Evolutionary conservation across 2,888 invertebrate genomes (phyloP).

Genomic region (Ceriagrion tenellum): DNA sequence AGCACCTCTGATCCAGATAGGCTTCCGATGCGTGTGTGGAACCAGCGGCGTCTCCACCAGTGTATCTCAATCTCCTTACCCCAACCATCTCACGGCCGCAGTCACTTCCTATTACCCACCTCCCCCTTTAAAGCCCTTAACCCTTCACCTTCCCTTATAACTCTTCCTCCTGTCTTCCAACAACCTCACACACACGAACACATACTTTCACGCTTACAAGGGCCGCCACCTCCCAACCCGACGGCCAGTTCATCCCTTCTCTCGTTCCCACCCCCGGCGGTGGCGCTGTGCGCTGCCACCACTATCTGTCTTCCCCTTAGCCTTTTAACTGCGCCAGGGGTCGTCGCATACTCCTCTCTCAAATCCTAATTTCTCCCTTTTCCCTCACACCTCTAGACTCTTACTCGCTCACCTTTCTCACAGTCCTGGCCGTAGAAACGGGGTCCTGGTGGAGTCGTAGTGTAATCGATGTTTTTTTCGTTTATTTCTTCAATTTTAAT

Average conservation of each 20-base stretch:
- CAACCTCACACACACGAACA: background rate
- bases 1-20: too few relatives aligned
- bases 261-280: background rate
- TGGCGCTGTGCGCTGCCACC: background rate
- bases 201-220: background rate
- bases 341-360: background rate
- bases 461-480: background rate
- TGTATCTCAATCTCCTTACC: background rate
- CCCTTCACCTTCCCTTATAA: constrained; percentile 23
- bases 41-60: background rate
- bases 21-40: background rate
- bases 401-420: background rate
- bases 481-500: background rate
- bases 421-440: background rate
- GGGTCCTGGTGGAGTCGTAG: background rate
- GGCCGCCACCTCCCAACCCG: background rate
- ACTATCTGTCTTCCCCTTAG: constrained; percentile 11
- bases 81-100: background rate
- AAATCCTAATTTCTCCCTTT: background rate
- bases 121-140: constrained; percentile 28
- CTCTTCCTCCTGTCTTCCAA: constrained; percentile 9
- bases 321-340: background rate
- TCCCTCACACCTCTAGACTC: background rate
- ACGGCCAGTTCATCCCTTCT: background rate
- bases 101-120: constrained; percentile 37